Percentiles rank a stretch among this genome's conserved stretches.
Evolutionary conservation across 2,888 invertebrate genomes (phyloP).

Genomic region (Leptarthrus brevirostris): DNA sequence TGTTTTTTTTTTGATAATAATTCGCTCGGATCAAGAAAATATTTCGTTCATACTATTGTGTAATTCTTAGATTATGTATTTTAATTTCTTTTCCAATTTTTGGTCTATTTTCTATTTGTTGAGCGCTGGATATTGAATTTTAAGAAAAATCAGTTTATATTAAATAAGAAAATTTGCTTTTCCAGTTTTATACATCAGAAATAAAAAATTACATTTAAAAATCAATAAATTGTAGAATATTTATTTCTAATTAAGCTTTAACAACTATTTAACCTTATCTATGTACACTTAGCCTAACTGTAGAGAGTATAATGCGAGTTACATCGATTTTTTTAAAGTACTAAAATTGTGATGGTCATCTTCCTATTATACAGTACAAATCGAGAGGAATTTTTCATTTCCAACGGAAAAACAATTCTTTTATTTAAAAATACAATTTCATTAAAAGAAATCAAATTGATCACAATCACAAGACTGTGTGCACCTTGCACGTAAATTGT

Average conservation of each 20-base stretch:
- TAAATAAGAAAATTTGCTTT: no score
- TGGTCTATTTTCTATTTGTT: no score
- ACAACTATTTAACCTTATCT: not conserved
- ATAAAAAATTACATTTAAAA: no score
- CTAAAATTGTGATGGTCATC: constrained; percentile 9
- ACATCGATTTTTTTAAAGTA: constrained; percentile 25
- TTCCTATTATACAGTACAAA: constrained; percentile 20
- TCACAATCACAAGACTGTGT: constrained; percentile 22
- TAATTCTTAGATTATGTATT: no score
- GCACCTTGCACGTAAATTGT: not conserved
- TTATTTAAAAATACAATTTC: constrained; percentile 25
- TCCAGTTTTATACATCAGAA: no score
- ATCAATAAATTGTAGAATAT: not conserved
- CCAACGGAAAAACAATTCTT: constrained; percentile 17
- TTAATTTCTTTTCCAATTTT: no score
- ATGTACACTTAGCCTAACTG: constrained; percentile 29
- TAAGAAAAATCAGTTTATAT: no score
- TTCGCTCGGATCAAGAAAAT: no score
- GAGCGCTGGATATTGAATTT: no score
- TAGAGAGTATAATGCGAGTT: constrained; percentile 30
- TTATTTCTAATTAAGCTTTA: not conserved
- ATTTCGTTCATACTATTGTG: no score
- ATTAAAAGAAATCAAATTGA: constrained; percentile 28
- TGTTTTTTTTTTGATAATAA: no score
- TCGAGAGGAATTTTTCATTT: constrained; percentile 16